Evolutionary conservation across 2,888 invertebrate species (phyloP).

Genomic region (Cryptocephalus moraei): DNA sequence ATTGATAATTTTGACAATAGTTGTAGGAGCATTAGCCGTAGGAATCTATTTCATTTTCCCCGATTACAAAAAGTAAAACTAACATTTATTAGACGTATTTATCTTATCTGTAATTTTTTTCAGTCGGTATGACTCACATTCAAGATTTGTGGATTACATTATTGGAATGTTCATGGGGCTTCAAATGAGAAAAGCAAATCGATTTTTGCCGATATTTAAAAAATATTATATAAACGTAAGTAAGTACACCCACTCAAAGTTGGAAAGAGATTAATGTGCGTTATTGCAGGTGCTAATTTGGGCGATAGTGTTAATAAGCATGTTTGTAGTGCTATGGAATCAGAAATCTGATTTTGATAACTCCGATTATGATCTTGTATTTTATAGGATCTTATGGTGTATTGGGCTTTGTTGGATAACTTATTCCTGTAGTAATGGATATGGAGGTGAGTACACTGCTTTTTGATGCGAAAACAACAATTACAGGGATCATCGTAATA

Average conservation of each 20-base stretch:
- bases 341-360: too few species aligned
- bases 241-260: too few species aligned
- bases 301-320: constrained; percentile 7
- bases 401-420: constrained; percentile 16
- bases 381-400: constrained; percentile 15
- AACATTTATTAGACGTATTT: neutral
- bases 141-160: constrained; percentile 13
- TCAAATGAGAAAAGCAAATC: constrained; percentile 8
- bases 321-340: constrained; percentile 4
- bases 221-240: too few species aligned
- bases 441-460: constrained; percentile 15
- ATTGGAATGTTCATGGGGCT: constrained; percentile 13
- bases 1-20: too few species aligned
- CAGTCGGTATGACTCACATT: constrained; percentile 14
- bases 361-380: constrained; percentile 5
- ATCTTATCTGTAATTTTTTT: neutral
- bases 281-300: constrained; percentile 6
- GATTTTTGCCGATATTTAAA: too few species aligned
- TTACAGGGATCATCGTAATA: too few species aligned
- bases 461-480: constrained; percentile 2
- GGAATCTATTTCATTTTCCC: neutral
- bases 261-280: too few species aligned
- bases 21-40: too few species aligned
- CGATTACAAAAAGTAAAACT: constrained; percentile 4
- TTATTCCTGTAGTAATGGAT: constrained; percentile 16